Evolutionary conservation across 1,140 invertebrate species (phyloP), one percentile per base, ranked within the genome.

Genomic region (Heliconius himera): DNA sequence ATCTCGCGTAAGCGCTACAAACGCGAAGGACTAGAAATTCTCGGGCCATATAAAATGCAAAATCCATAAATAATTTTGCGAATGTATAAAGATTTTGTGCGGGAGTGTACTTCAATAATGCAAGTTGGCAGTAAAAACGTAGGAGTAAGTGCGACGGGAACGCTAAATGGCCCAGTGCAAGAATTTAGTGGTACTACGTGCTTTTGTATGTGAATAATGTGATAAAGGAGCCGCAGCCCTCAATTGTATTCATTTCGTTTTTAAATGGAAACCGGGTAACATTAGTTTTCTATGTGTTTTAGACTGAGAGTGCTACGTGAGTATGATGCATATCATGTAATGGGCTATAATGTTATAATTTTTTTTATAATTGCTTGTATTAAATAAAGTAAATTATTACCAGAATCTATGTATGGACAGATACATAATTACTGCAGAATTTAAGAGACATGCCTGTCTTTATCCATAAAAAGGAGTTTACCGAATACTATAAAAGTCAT

Each of bases 181-280:
- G 84, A 89, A 90, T 91, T 90, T 91, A 91, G 79, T 88, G 84
- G 84, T 77, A 85, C 83, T 84, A 91, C 89, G 90, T 92, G 91
- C 84, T 84, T 81, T 87, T 88, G 89, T 92, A 91, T 88, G 81
- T 77, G 82, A 88, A 91, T 85, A 84, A 90, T 89, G 88, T 90
- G 87, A 90, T 90, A 91, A 91, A 89, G 54, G 78, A 76, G 66
- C 77, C 76, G 71, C 79, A 74, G 11, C 60, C 60, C n/a, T 29
- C 60, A 13, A 29, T 66, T 66, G 60, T 66, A 66, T 66, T 66
- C 60, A 66, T 66, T 66, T 66, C 60, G n/a, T 66, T 26, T 66
- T 26, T 66, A 66, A 26, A 66, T 29, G 26, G 60, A 29, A 66
- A 66, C 9, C 9, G 9, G 11, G 26, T 11, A 3, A 66, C 11